phyloP scores from a whole-genome alignment of 2,888 invertebrate genomes.

The Chymomyza fuscimana region DNA sequence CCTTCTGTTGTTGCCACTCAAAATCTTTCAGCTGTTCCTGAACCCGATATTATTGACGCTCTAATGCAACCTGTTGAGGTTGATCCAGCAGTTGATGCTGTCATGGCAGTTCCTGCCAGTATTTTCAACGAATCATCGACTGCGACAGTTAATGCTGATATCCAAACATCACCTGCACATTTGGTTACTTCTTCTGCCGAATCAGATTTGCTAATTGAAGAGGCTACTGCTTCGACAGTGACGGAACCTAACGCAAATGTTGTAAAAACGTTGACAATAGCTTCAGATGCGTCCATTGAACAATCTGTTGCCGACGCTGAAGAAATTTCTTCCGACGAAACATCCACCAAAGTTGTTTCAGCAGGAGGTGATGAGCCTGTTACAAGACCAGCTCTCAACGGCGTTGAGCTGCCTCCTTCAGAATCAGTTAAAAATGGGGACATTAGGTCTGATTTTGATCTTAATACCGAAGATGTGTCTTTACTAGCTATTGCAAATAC shows the following conservation, averaged over 20 bases:
- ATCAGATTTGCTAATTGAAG: too few species aligned
- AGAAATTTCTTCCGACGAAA: background rate
- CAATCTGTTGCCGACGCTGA: background rate
- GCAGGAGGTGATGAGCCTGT: background rate
- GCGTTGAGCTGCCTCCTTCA: background rate
- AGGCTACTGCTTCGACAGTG: too few species aligned
- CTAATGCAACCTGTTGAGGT: background rate
- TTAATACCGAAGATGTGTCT: conserved; percentile 53
- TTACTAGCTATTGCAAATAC: conserved; percentile 61
- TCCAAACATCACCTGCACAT: too few species aligned
- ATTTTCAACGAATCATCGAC: too few species aligned
- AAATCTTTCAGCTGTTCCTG: background rate
- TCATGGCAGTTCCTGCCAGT: too few species aligned
- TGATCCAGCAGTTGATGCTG: background rate
- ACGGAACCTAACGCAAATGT: too few species aligned
- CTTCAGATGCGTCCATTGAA: background rate
- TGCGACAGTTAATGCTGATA: too few species aligned
- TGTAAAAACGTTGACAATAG: too few species aligned
- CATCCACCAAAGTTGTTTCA: background rate
- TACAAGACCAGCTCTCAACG: too few species aligned
- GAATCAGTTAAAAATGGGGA: background rate
- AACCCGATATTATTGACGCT: background rate
- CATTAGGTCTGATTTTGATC: background rate
- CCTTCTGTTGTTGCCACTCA: background rate
- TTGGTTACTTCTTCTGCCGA: too few species aligned